These are phyloP conservation scores for Ardeotis arabs DNA, from an alignment of 2,113 vertebrate species.

Conservation along the genomic window DNA sequence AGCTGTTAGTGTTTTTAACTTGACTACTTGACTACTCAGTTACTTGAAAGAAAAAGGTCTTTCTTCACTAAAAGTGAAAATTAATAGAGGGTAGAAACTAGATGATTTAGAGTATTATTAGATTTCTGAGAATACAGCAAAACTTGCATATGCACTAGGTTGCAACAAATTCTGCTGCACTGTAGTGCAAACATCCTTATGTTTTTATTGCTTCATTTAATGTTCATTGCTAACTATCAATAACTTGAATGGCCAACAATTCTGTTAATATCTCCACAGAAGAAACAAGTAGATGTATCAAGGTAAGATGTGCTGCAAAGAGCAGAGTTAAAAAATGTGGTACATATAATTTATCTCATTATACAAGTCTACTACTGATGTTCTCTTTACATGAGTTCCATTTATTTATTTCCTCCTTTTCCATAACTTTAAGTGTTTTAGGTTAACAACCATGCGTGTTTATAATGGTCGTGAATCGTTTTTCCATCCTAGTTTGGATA, in stretches of 20 bases:
- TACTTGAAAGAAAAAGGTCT: not conserved
- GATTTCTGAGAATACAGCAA: not conserved
- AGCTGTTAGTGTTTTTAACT: not conserved
- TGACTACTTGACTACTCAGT: not conserved
- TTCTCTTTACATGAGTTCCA: not conserved
- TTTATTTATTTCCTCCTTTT: not conserved
- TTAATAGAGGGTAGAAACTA: not conserved
- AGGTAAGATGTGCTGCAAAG: not conserved
- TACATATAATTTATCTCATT: not conserved
- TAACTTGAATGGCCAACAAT: not conserved
- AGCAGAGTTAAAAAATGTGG: not conserved
- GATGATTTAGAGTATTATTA: not conserved
- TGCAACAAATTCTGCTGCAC: not conserved
- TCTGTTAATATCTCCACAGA: not conserved
- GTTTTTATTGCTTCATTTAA: not conserved
- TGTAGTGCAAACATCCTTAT: not conserved
- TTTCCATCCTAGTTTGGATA: not conserved
- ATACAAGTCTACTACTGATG: not conserved
- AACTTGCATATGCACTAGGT: not conserved
- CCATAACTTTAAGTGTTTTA: not conserved
- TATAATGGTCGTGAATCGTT: not conserved
- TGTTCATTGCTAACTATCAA: not conserved
- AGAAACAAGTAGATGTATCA: not conserved
- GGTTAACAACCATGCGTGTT: not conserved
- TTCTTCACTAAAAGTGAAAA: not conserved